Evolutionary conservation across 2,797 vertebrate species (phyloP).

Genomic region (Spinus olivaceus): DNA sequence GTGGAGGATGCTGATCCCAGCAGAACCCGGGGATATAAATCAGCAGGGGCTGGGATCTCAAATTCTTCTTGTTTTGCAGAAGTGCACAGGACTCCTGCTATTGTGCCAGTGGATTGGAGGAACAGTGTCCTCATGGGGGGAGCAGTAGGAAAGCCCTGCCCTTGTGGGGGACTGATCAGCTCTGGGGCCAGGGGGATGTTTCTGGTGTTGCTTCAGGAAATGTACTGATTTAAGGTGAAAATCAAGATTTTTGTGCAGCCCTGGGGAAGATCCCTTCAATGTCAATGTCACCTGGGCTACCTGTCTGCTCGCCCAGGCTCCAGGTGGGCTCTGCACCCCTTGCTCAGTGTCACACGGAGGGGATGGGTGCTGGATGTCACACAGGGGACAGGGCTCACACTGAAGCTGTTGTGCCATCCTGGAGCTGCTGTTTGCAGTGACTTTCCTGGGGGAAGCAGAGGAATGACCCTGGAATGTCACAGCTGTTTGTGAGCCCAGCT

Average conservation of each 20-base stretch:
- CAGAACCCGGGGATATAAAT: background rate
- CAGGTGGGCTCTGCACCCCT: background rate
- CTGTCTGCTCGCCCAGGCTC: background rate
- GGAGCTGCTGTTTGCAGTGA: background rate
- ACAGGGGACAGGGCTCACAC: background rate
- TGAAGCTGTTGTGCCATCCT: background rate
- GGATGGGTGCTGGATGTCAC: background rate
- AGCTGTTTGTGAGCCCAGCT: background rate
- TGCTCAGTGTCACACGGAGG: background rate
- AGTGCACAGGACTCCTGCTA: background rate
- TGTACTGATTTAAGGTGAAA: background rate
- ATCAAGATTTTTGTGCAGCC: background rate
- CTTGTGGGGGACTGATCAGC: background rate
- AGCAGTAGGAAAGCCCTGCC: background rate
- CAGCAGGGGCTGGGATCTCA: background rate
- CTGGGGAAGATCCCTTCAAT: background rate
- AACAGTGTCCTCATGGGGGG: background rate
- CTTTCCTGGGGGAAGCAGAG: accelerated
- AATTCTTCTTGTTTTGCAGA: background rate
- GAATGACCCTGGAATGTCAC: background rate
- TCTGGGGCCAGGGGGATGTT: too few species aligned
- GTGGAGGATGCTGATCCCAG: background rate
- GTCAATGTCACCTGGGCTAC: background rate
- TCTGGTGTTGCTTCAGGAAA: background rate
- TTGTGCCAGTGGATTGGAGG: background rate